Conservation (phyloP, 2,113 vertebrate species). For the Corvus hawaiiensis region DNA sequence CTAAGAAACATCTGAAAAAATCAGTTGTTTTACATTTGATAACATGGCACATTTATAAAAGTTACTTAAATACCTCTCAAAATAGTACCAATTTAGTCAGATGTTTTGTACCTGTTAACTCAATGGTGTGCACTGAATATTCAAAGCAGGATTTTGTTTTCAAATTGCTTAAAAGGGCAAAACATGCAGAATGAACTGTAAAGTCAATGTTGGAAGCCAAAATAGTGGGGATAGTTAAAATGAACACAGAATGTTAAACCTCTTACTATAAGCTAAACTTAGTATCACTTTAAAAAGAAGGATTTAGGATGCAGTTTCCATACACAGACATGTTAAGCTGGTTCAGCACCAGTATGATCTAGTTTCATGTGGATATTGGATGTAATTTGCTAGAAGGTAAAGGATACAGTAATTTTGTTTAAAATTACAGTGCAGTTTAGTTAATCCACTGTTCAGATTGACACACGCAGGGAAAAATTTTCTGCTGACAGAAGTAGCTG, state of each 20-base stretch:
- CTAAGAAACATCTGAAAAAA: slow-evolving; percentile 61
- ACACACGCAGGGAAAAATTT: not conserved
- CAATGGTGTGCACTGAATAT: slow-evolving; percentile 71
- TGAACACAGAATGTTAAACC: slow-evolving; percentile 59
- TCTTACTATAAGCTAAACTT: slow-evolving; percentile 74
- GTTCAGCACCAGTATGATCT: slow-evolving; percentile 55
- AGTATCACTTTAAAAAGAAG: slow-evolving; percentile 67
- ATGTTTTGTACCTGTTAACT: slow-evolving; percentile 54
- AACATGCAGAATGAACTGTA: slow-evolving; percentile 39
- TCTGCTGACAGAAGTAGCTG: slow-evolving; percentile 26
- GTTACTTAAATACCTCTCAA: slow-evolving; percentile 69
- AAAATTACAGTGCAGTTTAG: slow-evolving; percentile 72
- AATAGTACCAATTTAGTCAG: slow-evolving; percentile 52
- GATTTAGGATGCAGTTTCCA: slow-evolving; percentile 66
- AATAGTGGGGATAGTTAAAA: slow-evolving; percentile 46
- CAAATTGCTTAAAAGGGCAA: slow-evolving; percentile 54
- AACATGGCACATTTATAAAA: slow-evolving; percentile 59
- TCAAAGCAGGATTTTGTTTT: slow-evolving; percentile 54
- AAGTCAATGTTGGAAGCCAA: slow-evolving; percentile 56
- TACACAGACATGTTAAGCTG: slow-evolving; percentile 60
- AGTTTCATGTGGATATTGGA: slow-evolving; percentile 59
- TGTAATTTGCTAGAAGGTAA: slow-evolving; percentile 58
- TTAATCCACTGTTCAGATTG: slow-evolving; percentile 67
- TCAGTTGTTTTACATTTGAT: slow-evolving; percentile 62
- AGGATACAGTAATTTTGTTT: slow-evolving; percentile 72